Evolutionary conservation across 2,888 invertebrate genomes (phyloP).

Genomic region (Drosophila eohydei): DNA sequence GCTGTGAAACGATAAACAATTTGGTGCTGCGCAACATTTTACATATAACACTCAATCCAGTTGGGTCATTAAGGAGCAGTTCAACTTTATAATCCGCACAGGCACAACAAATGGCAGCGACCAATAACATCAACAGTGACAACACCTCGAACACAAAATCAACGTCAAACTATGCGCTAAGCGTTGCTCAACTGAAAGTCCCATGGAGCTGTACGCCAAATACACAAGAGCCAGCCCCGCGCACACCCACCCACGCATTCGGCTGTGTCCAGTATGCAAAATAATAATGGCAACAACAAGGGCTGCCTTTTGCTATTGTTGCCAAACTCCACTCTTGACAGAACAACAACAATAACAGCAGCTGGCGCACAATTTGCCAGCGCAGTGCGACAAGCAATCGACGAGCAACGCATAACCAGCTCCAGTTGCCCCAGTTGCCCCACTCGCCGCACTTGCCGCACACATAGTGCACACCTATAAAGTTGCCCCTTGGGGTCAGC

Average conservation of each 20-base stretch:
- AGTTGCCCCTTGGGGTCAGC: constrained; percentile 48
- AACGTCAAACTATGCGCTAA: constrained; percentile 42
- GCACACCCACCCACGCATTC: not conserved
- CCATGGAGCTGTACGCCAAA: constrained; percentile 14
- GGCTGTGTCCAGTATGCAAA: constrained; percentile 40
- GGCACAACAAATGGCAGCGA: constrained; percentile 17
- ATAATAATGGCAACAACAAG: constrained; percentile 39
- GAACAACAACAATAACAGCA: constrained; percentile 40
- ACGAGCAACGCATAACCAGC: constrained; percentile 25
- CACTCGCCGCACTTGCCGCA: not conserved
- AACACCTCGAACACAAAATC: constrained; percentile 45
- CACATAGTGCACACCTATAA: constrained; percentile 19
- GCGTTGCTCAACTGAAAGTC: constrained; percentile 36
- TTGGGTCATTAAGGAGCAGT: constrained; percentile 13
- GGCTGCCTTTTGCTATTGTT: constrained; percentile 52
- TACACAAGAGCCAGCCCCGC: not conserved
- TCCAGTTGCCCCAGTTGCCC: not conserved
- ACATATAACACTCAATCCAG: constrained; percentile 1
- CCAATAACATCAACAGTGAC: constrained; percentile 49
- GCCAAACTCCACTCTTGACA: constrained; percentile 43
- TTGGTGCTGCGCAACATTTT: not conserved
- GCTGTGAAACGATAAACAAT: not conserved
- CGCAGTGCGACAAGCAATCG: constrained; percentile 56
- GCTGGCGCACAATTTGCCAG: constrained; percentile 65
- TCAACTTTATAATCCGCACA: constrained; percentile 21